phyloP scores from a whole-genome alignment of 2,113 vertebrate species.

The Rhombomys opimus region DNA sequence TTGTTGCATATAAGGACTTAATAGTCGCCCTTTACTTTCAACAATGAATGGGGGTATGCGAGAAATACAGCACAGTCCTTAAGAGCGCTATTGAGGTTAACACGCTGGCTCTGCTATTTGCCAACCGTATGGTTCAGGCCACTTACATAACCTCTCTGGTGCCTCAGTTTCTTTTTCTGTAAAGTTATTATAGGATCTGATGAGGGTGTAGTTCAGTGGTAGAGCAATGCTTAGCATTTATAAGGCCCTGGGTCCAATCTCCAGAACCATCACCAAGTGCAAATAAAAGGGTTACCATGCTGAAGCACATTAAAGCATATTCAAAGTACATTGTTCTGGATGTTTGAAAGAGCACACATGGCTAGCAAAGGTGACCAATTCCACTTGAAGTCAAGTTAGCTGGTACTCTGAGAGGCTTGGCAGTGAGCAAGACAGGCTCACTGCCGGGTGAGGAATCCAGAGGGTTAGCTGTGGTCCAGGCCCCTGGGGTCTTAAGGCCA shows the following conservation, averaged over 20 bases:
- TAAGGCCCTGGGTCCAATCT: not conserved
- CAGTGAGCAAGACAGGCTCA: not conserved
- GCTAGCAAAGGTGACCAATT: not conserved
- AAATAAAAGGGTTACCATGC: not conserved
- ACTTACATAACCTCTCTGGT: not conserved
- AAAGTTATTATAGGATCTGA: not conserved
- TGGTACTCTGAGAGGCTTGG: not conserved
- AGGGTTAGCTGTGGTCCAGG: not conserved
- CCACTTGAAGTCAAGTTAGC: not conserved
- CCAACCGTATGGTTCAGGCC: not conserved
- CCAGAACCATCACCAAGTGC: not conserved
- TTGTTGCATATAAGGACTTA: not conserved
- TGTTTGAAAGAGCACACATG: not conserved
- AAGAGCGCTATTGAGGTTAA: not conserved
- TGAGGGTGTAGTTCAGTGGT: not conserved
- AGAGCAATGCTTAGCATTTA: not conserved
- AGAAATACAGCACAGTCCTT: not conserved
- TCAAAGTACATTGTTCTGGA: not conserved
- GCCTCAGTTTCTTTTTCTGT: constrained; percentile 38
- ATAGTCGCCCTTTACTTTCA: not conserved
- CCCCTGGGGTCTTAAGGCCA: not conserved
- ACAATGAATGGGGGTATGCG: not conserved
- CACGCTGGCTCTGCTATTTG: not conserved
- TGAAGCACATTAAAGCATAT: not conserved
- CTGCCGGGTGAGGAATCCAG: not conserved